Evolutionary conservation across 2,113 vertebrate species (phyloP), one percentile per base, ranked within the genome.

Genomic region (Elachura formosa): DNA sequence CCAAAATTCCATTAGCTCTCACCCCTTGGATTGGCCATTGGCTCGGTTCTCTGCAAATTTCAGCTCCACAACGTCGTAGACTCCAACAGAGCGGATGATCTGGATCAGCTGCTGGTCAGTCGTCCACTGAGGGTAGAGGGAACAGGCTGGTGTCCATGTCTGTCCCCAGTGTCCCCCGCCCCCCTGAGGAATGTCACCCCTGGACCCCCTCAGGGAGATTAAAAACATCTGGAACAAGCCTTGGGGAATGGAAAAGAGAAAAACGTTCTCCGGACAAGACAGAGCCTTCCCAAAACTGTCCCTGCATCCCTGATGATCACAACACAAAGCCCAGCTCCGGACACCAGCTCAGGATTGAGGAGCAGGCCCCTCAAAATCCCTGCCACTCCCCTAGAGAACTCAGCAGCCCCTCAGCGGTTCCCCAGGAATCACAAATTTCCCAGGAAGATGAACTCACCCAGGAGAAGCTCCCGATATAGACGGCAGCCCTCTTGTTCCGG

Each of bases 11-110:
- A 43, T 6, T 2, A 3, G 61, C 38, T 92, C 98, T 99, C 93
- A 99, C 99, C 99, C 99, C 98, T 99, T 99, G 11, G 99, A 99
- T 94, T 99, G 99, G 94, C 99, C 99, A 94, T 99, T 99, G 52
- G 97, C 98, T 97, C 98, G 96, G 95, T 99, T 99, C 93, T 99
- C 99, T 7, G 99, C 98, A 58, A 99, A 99, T 89, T 99, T 99
- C 73, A 99, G 97, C 56, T 99, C 99, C 94, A 97, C 96, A 18
- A 99, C 97, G 28, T 99, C 99, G 31, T 96, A 98, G 92, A 99
- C 99, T 9, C 99, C 99, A 28, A 99, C 78, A 2, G 97, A 98
- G 66, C 97, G 98, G 89, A 98, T 99, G 95, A 98, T 96, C 55
- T 96, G 91, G 59, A 97, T 97, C 84, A 99, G 97, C 95, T 99